Base-by-base conservation (phyloP, 2,888 invertebrate genomes). In the Xestia ashworthii region DNA sequence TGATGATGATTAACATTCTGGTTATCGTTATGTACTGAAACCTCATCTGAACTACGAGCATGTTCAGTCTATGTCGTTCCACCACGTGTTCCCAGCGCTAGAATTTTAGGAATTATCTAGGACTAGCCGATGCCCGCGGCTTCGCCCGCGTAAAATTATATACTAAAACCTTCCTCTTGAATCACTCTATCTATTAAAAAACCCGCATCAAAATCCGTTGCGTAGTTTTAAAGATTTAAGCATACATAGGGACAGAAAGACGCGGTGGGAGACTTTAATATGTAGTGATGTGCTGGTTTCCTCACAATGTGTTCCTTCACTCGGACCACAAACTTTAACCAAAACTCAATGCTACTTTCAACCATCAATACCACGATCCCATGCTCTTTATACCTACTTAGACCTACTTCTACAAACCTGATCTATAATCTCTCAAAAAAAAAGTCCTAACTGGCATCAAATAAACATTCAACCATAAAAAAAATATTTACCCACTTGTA, bases 401-500 rank as follows among this genome's bases (percentile, higher is more conserved):
- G n/a, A n/a, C n/a, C n/a, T n/a, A n/a, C 50, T 5, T 14, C 53
- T 46, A 38, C 50, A 73, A 76, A 74, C 50, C 72, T 71, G 62
- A 69, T 62, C 12, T 72, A 60, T 25, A 67, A 12, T 69, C 41
- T 55, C 22, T 41, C 53, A 60, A 86, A 80, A 60, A 79, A 60
- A 74, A 75, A 71, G 67, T 77, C 53, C 74, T 65, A 77, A 76
- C 74, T 71, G 25, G 16, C 74, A 75, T 80, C 50, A 86, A 84
- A 82, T 83, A 87, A 85, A 77, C 78, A 87, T 82, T 44, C 32
- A 16, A 55, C 48, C 70, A 80, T 81, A 85, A 83, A 83, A 22
- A 64, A 72, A 65, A 77, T 80, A 80, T 87, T 85, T 80, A 82
- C 83, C 74, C 80, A 78, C 77, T 50, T 81, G 81, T 86, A 85